Evolutionary conservation across 2,888 invertebrate genomes (phyloP), one percentile per base, ranked within the genome.

Genomic region (Leptinotarsa juncta): DNA sequence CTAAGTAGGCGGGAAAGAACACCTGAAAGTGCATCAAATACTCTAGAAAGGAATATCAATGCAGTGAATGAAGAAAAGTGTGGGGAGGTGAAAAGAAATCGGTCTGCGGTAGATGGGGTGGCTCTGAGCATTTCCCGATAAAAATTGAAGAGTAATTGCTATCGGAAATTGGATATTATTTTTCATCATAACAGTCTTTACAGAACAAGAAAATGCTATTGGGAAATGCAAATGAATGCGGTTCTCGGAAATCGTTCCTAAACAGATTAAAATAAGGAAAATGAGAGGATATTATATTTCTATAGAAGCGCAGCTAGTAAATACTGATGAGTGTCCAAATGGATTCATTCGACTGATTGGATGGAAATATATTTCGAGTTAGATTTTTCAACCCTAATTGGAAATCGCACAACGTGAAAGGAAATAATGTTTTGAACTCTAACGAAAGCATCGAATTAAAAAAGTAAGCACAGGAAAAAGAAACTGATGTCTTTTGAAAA

Each of bases 21-120:
- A 77, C 80, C 79, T 80, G 80, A 78, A 81, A 82, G 81, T 82
- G 82, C 82, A 81, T 82, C 80, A 72, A 80, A 79, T 73, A 74
- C 75, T 76, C 75, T 71, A 67, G 72, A 72, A 78, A 73, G 68
- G 67, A 76, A 77, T 75, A 79, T 78, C 77, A 79, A 80, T 79
- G 80, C 80, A 80, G 2, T 16, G 51, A 51, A 51, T 51, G 78
- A 67, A 70, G 77, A 75, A 71, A 70, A 77, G 65, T 71, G 74
- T 65, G 68, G 67, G 65, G 71, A 69, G 75, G 78, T 18, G n/a
- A 51, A 57, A 71, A 67, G 51, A 68, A 53, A 51, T 51, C 70
- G 53, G 55, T 51, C 53, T 53, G 68, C n/a, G 32, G 68, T 20
- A 4, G 51, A n/a, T 14, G n/a, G 53, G 68, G 42, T 53, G 32